Conservation (phyloP, 2,888 invertebrate genomes). For the Caenorhabditis angaria region DNA sequence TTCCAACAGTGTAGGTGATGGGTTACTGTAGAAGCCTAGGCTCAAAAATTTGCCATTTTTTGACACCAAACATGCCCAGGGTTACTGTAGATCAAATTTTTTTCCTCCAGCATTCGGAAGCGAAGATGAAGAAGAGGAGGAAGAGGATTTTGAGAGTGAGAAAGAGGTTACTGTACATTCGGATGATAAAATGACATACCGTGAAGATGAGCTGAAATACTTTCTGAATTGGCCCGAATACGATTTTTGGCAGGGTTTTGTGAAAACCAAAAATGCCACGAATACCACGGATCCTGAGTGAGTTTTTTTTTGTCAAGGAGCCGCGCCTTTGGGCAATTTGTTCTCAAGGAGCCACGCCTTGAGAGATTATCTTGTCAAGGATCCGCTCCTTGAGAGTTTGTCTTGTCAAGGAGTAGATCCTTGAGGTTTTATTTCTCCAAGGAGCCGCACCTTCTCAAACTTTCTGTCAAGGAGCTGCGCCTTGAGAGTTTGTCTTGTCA, state of each 20-base stretch:
- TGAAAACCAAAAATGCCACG: conserved; percentile 58
- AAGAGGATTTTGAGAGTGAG: conserved; percentile 51
- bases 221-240: conserved; percentile 70
- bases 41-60: too few relatives aligned
- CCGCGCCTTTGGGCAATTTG: too few relatives aligned
- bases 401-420: background rate
- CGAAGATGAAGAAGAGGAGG: conserved; percentile 46
- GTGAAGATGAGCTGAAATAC: conserved; percentile 62
- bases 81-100: too few relatives aligned
- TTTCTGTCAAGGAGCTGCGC: too few relatives aligned
- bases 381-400: too few relatives aligned
- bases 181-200: conserved; percentile 48
- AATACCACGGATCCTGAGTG: conserved; percentile 55
- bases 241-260: conserved; percentile 69
- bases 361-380: too few relatives aligned
- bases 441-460: too few relatives aligned
- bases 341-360: too few relatives aligned
- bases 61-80: too few relatives aligned
- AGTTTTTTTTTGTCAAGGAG: conserved; percentile 16
- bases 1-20: conserved; percentile 62
- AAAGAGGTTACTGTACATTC: conserved; percentile 23
- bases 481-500: too few relatives aligned
- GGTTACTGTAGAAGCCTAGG: too few relatives aligned
- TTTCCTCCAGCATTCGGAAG: conserved; percentile 35
- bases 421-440: too few relatives aligned